These are phyloP conservation scores for Toxotes jaculatrix DNA, from an alignment of 2,113 vertebrate species.

Conservation along the genomic window DNA sequence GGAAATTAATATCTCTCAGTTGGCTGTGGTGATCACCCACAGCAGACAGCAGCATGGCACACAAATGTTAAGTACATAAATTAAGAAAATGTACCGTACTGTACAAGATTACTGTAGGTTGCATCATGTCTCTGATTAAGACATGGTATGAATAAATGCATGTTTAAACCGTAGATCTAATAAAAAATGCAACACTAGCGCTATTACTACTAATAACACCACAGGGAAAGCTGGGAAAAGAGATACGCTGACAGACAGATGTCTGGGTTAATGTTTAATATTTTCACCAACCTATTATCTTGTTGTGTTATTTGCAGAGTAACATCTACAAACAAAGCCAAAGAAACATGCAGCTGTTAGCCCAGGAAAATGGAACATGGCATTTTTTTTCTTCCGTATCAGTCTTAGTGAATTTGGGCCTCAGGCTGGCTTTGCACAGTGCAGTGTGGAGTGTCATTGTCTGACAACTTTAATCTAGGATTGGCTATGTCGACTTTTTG, in stretches of 20 bases:
- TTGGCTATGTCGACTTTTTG: constrained; percentile 36
- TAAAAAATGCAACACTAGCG: constrained; percentile 38
- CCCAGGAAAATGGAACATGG: constrained; percentile 33
- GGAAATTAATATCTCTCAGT: constrained; percentile 42
- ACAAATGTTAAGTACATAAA: constrained; percentile 5
- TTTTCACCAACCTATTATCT: constrained; percentile 28
- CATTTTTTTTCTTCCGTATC: constrained; percentile 13
- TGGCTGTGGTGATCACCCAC: constrained; percentile 11
- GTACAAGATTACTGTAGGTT: constrained; percentile 37
- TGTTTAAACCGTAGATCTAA: constrained; percentile 18
- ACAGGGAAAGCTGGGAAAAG: constrained; percentile 19
- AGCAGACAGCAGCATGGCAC: neutral
- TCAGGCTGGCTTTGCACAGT: constrained; percentile 56
- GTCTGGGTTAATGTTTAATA: constrained; percentile 34
- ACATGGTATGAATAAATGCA: constrained; percentile 48
- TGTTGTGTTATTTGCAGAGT: constrained; percentile 20
- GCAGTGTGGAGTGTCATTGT: constrained; percentile 51
- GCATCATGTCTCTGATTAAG: constrained; percentile 46
- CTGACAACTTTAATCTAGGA: constrained; percentile 79
- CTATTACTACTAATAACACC: constrained; percentile 50
- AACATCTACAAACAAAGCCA: constrained; percentile 13
- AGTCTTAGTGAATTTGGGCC: constrained; percentile 46
- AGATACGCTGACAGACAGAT: constrained; percentile 22
- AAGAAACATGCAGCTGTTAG: constrained; percentile 42
- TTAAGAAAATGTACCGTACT: neutral